Base-by-base conservation (phyloP, 2,888 invertebrate species). In the Micropterix aruncella region DNA sequence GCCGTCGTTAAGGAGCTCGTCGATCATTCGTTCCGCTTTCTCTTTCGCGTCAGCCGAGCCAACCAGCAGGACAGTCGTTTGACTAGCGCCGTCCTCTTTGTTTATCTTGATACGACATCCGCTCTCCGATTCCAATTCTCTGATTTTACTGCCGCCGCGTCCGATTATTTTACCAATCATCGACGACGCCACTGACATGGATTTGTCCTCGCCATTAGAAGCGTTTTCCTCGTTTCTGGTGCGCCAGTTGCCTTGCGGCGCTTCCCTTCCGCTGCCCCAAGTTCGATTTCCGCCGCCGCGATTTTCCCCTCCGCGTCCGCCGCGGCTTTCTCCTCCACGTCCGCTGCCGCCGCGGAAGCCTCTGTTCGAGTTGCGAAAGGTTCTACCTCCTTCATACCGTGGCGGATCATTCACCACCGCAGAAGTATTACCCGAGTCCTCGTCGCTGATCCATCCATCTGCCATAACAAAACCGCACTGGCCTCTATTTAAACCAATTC, bases 101-200 rank as follows among this genome's bases (percentile, higher is more conserved):
- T 65, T 66, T 48, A 83, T 77, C 56, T 79, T 77, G n/a, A 94
- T 79, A 55, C 75, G 76, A 0, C 89, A 79, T 3, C 80, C 77
- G 44, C 81, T 82, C 56, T 80, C 75, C 47, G 68, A 75, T 59
- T 88, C 75, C 0, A 95, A 64, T 50, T 91, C 87, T 51, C 77
- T 78, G 50, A 95, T 92, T 64, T 87, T 90, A 1, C 76, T 73
- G 1, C 95, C 94, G n/a, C 83, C 85, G 56, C 77, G 80, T 2
- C 94, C 93, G 48, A 81, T 81, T 39, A 78, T 66, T 41, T 69
- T 65, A 0, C 77, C 77, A 5, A 77, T 70, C 57, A 63, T 65
- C 44, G 57, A 53, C 1, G 66, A 62, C 17, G 65, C 62, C 37
- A 69, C 61, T 5, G 54, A 54, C 39, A 68, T 65, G 12, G 27